Base-by-base conservation (phyloP, 2,888 invertebrate genomes). In the Ferrisia virgata region DNA sequence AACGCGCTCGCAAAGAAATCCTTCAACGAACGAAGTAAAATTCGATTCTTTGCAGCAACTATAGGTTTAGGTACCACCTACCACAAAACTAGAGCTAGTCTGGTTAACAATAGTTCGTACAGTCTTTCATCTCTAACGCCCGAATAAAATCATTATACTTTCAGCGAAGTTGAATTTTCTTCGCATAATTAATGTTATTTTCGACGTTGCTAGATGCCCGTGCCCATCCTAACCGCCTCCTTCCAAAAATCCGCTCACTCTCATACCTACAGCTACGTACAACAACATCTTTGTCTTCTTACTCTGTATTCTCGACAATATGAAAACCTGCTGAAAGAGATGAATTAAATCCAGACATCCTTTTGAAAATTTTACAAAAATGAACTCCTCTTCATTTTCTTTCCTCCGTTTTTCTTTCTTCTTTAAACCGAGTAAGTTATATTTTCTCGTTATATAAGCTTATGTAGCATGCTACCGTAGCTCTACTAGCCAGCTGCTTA, bases 121-220 rank as follows among this genome's bases (percentile, higher is more conserved):
- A 64, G 58, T 64, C 58, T 64, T 64, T 64, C 58, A 64, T 64
- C 58, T 64, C 58, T 22, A 4, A 28, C 58, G 58, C 58, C 28
- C 58, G 58, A 28, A 64, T 64, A 64, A 64, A 64, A 64, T 64
- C 58, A 64, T 64, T 64, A 64, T 64, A 64, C 58, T 64, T 64
- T 64, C 58, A 11, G 9, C 11, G 28, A 64, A 64, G 58, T 64
- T 64, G 58, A 64, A 64, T 64, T 64, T 64, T 64, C 58, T 64
- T 64, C 58, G 58, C 28, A 64, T 64, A 64, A 64, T 64, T 64
- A 64, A 64, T 64, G 58, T 64, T 25, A 64, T 64, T 64, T 64
- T 64, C 58, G 58, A 64, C 58, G 58, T 64, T 28, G 28, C 11
- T 28, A 28, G 22, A 11, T 28, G 25, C 58, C 28, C 28, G 25